These are phyloP conservation scores for Temnothorax ravouxi DNA, from an alignment of 2,888 invertebrate species.

Conservation along the genomic window DNA sequence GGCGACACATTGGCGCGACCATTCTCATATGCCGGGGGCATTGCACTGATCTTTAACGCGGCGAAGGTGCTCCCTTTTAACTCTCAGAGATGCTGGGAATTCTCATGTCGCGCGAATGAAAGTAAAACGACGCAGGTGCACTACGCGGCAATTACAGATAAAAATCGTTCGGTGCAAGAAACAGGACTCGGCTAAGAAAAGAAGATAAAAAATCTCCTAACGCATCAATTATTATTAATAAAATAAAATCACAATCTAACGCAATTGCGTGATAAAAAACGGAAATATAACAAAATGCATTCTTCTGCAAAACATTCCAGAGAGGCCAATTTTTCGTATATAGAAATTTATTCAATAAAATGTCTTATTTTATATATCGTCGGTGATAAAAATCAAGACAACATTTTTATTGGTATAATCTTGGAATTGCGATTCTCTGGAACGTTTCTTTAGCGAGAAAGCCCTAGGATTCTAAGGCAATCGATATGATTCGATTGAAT, in stretches of 20 bases:
- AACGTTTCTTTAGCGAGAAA: neutral
- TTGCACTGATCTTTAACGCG: slow-evolving; percentile 64
- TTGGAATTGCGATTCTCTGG: neutral
- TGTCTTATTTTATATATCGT: neutral
- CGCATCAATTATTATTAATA: too few relatives aligned
- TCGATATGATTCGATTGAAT: slow-evolving; percentile 6
- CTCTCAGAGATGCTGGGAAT: slow-evolving; percentile 11
- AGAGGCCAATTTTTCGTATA: neutral
- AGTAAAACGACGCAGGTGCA: neutral
- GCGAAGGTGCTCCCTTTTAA: slow-evolving; percentile 38
- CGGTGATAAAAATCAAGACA: neutral
- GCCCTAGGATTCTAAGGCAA: neutral
- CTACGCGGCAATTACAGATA: slow-evolving; percentile 3
- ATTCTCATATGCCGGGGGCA: slow-evolving; percentile 62
- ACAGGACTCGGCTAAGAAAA: neutral
- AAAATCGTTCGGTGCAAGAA: neutral
- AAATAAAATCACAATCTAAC: neutral
- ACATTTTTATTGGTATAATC: neutral
- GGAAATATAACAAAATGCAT: neutral
- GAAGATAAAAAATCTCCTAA: neutral
- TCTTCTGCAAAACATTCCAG: neutral
- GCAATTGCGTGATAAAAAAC: neutral
- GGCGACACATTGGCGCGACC: slow-evolving; percentile 68
- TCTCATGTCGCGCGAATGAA: neutral
- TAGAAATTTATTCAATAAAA: neutral